A percentile compares a stretch with the other conserved stretches of the same genome.
Evolutionary conservation across 92 coral and sea anemone genomes (phyloP).

Genomic region (Phymanthus crucifer): DNA sequence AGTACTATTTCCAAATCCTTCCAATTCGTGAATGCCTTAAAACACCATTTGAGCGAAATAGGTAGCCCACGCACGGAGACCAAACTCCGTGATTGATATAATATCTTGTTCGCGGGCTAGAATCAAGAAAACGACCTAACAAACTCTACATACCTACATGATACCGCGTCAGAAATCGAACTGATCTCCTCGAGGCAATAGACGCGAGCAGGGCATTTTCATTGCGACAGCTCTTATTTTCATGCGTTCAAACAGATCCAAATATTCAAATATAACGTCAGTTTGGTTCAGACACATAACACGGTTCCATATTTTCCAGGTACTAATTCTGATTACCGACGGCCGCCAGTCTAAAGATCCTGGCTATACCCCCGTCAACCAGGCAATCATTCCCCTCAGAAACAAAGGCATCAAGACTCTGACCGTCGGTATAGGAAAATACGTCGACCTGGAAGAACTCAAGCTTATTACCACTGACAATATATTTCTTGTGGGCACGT

Average conservation of each 20-base stretch:
- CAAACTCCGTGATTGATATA: no score
- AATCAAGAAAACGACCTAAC: no score
- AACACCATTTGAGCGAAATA: no score
- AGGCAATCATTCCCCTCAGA: conserved; percentile 73
- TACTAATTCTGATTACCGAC: conserved; percentile 80
- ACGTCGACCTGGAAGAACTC: conserved; percentile 61
- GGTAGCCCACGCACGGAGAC: no score
- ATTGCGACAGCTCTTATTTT: no score
- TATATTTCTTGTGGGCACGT: conserved; percentile 59
- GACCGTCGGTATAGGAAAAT: conserved; percentile 80
- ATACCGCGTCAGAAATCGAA: no score
- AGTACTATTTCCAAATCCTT: neutral
- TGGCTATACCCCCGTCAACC: conserved; percentile 53
- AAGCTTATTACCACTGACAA: conserved; percentile 64
- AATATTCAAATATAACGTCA: neutral
- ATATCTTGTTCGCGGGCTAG: no score
- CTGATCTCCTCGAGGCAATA: no score
- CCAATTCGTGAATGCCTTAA: no score
- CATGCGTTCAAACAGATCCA: no score
- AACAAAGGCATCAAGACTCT: conserved; percentile 70
- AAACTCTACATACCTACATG: no score
- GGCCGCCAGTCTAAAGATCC: conserved; percentile 81
- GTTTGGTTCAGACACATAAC: neutral
- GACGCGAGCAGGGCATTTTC: no score
- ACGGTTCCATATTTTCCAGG: conserved; percentile 16